Base-by-base conservation (phyloP, 2,888 invertebrate species). In the Galerucella calmariensis region DNA sequence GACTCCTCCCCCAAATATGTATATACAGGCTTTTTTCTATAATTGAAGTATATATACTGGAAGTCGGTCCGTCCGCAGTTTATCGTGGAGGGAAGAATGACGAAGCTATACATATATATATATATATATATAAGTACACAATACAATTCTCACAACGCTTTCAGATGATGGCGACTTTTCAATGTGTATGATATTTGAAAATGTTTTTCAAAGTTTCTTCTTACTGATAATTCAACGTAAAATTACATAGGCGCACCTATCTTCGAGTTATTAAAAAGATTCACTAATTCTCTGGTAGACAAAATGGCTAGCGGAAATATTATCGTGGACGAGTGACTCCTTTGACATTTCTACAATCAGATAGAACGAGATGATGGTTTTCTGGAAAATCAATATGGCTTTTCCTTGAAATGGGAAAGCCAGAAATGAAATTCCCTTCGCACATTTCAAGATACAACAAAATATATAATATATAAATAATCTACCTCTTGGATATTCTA, bases 351-450 rank as follows among this genome's bases (percentile, higher is more conserved):
- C 51, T 63, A 70, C 51, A 62, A 70, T 70, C 63, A 63, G 53
- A 63, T 53, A 70, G 51, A 63, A 70, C 16, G 63, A 53, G 63
- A 70, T 70, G 69, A 70, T 63, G 51, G 69, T 62, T 70, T 69
- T 70, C 69, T 70, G 51, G 63, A 62, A 70, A 70, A 70, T 70
- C 69, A 70, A 70, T 63, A 70, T 48, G 61, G 62, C 41, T 35
- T 59, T 69, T 69, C 24, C 20, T 44, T 44, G 24, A 59, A 59
- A 44, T 69, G 59, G 9, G 59, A 69, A 41, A 62, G 62, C 41
- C 35, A n/a, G 14, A 27, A 62, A 62, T 62, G 41, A 41, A 41
- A 62, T 62, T 41, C 62, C 35, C 41, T 10, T 41, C n/a, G 14
- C 61, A 35, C 27, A 61, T 2, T 56, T 16, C 8, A 56, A 56